Evolutionary conservation across 2,797 vertebrate genomes (phyloP).

Genomic region (Hipposideros larvatus): DNA sequence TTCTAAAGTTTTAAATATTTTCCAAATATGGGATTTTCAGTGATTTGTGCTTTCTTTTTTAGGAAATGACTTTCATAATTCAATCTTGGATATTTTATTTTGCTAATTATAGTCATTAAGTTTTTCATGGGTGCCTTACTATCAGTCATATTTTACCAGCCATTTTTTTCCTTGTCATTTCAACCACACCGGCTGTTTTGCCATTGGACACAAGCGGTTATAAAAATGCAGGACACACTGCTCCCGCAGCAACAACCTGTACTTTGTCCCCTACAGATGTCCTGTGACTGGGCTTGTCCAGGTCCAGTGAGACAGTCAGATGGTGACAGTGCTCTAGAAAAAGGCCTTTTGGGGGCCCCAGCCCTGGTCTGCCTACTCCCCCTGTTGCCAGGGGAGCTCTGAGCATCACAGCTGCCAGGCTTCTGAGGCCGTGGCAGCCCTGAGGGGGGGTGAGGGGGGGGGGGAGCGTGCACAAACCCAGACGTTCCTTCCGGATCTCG

Average conservation of each 20-base stretch:
- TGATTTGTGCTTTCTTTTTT: neutral
- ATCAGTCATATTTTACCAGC: neutral
- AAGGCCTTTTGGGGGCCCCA: neutral
- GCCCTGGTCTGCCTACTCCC: too few relatives aligned
- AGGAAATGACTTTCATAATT: neutral
- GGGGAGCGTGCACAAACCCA: neutral
- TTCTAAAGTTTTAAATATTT: conserved; percentile 4
- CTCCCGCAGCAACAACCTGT: neutral
- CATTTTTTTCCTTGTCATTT: neutral
- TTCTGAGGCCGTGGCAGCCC: neutral
- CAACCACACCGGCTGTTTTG: neutral
- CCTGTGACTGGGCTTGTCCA: neutral
- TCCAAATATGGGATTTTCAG: neutral
- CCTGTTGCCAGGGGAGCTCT: too few relatives aligned
- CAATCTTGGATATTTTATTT: neutral
- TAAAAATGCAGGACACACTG: neutral
- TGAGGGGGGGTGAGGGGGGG: too few relatives aligned
- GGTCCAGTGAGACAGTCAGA: neutral
- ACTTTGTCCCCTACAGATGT: neutral
- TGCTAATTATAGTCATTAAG: neutral
- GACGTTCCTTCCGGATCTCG: neutral
- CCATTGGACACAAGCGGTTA: neutral
- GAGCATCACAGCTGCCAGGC: too few relatives aligned
- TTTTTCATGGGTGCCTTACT: neutral
- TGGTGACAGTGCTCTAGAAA: neutral